Percentiles rank a stretch among this genome's conserved stretches.
phyloP scores from a whole-genome alignment of 2,113 vertebrate genomes.

The Poecile atricapillus region DNA sequence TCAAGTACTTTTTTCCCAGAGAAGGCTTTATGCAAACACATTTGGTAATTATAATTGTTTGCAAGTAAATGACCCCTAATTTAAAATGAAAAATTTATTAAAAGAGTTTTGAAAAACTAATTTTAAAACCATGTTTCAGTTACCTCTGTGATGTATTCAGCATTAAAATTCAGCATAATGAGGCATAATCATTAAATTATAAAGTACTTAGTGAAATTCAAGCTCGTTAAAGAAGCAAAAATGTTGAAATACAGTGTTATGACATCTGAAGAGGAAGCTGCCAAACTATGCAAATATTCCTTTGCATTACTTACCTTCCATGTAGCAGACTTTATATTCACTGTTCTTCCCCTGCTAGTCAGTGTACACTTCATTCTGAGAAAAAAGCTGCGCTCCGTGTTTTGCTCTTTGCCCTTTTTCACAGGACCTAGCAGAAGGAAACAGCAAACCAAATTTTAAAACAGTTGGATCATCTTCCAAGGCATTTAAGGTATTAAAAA shows the following conservation, averaged over 20 bases:
- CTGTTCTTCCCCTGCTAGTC: constrained; percentile 93
- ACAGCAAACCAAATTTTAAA: constrained; percentile 14
- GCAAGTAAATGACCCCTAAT: neutral
- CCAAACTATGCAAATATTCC: neutral
- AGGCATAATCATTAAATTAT: neutral
- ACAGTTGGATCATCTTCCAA: neutral
- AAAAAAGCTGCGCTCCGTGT: constrained; percentile 91
- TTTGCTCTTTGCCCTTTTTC: constrained; percentile 90
- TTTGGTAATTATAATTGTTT: neutral
- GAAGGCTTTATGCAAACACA: neutral
- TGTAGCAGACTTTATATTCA: constrained; percentile 97
- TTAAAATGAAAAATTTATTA: neutral
- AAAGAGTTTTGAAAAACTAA: neutral
- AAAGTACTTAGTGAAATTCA: neutral
- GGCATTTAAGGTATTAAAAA: neutral
- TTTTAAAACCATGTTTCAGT: constrained; percentile 14
- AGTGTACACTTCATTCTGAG: constrained; percentile 98
- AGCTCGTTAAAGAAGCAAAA: neutral
- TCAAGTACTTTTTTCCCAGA: neutral
- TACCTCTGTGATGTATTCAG: neutral
- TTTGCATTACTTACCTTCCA: constrained; percentile 86
- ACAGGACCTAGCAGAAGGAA: constrained; percentile 78
- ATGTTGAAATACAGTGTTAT: constrained; percentile 3
- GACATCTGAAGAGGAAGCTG: constrained; percentile 30
- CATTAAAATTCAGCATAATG: constrained; percentile 19